Percentiles rank a stretch among this genome's conserved stretches.
These are phyloP conservation scores for Lagria hirta DNA, from an alignment of 2,888 invertebrate genomes.

Conservation along the genomic window DNA sequence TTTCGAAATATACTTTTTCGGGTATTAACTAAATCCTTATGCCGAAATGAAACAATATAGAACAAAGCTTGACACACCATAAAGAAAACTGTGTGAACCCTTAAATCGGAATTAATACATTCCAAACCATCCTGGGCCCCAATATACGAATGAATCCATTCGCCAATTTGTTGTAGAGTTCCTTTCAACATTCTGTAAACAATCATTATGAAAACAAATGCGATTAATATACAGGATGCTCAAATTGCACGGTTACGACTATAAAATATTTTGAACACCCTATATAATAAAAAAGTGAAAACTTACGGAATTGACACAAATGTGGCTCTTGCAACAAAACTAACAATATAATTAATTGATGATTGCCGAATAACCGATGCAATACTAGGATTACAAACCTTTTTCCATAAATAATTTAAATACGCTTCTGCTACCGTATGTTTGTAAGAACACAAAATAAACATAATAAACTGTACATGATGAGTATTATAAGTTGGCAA, in stretches of 20 bases:
- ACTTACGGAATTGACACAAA: constrained; percentile 64
- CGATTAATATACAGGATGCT: neutral
- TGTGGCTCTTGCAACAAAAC: constrained; percentile 70
- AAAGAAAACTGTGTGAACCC: constrained; percentile 86
- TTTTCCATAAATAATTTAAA: constrained; percentile 71
- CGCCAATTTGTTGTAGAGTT: constrained; percentile 69
- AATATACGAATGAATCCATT: constrained; percentile 86
- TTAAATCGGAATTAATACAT: constrained; percentile 60
- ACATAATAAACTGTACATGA: constrained; percentile 77
- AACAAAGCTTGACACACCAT: constrained; percentile 90
- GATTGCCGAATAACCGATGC: constrained; percentile 67
- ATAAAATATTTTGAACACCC: neutral
- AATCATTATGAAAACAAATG: constrained; percentile 2
- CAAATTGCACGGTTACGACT: constrained; percentile 6
- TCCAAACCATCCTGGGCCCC: constrained; percentile 63
- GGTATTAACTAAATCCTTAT: constrained; percentile 75
- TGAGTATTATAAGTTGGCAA: constrained; percentile 81
- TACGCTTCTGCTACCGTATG: constrained; percentile 63
- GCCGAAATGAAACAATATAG: constrained; percentile 88
- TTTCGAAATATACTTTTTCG: constrained; percentile 65
- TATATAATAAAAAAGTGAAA: constrained; percentile 13
- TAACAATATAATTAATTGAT: constrained; percentile 73
- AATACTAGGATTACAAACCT: constrained; percentile 67
- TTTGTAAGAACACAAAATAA: constrained; percentile 72
- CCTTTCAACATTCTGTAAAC: constrained; percentile 68